Base-by-base conservation (phyloP, 2,113 vertebrate species). In the Vireo altiloquus region DNA sequence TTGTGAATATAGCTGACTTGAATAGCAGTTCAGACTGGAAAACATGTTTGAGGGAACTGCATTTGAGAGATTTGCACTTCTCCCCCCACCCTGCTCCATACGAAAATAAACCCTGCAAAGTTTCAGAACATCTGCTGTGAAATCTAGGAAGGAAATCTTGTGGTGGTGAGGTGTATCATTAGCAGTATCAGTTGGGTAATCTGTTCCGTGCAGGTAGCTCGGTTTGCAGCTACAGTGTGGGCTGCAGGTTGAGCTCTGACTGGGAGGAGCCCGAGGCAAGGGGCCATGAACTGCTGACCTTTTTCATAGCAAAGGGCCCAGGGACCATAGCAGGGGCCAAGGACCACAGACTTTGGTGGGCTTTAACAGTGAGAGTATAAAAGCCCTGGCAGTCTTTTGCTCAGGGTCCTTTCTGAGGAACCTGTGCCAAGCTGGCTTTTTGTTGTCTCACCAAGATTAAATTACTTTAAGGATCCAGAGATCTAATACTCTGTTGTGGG, bases 61-160 rank as follows among this genome's bases (percentile, higher is more conserved):
- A 8, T 74, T 82, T 65, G 24, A 50, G 24, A 50, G 5, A 1
- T 70, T 47, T 44, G 10, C 5, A 42, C 2, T 5, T 3, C 3
- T 9, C 6, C 9, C 2, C 1, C 5, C 11, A 4, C 4, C 5
- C 4, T 35, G 7, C 28, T 20, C 6, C 2, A 49, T 59, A 25
- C 63, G 33, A 50, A 93, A 75, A 59, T 39, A 23, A 39, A 59
- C 44, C 7, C 30, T 47, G 7, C 30, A 64, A 28, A 70, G 7
- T 54, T 90, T 60, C 44, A 75, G 9, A 46, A 59, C 9, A 15
- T 40, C 27, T 85, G 18, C 47, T 84, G 44, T 42, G 33, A 47
- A 47, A 71, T 71, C 39, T 68, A 7, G 40, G 6, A 30, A 20
- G 44, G 18, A 92, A 88, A 60, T 15, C 10, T 37, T 11, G 3